Conservation (phyloP, 2,888 invertebrate species). For the Eucera pruinosa region DNA sequence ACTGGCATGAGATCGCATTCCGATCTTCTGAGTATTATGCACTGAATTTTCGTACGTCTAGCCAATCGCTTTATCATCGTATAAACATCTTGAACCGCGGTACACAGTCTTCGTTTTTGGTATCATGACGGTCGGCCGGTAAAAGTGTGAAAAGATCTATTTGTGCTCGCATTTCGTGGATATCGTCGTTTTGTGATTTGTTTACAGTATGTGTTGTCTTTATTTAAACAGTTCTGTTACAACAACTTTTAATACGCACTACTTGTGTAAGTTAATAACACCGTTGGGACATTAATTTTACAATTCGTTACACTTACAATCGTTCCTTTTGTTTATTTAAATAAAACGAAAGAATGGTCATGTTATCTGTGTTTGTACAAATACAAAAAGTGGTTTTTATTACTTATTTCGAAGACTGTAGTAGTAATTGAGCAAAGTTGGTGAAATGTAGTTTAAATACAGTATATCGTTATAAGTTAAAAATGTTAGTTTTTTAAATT, state of each 20-base stretch:
- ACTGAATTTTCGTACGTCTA: slow-evolving; percentile 47
- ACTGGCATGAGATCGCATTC: slow-evolving; percentile 70
- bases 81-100: slow-evolving; percentile 42
- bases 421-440: no score
- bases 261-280: not conserved
- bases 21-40: slow-evolving; percentile 68
- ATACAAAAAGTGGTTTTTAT: slow-evolving; percentile 5
- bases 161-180: slow-evolving; percentile 2
- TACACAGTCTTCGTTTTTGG: slow-evolving; percentile 5
- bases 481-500: slow-evolving; percentile 26
- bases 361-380: not conserved
- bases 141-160: slow-evolving; percentile 8
- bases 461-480: not conserved
- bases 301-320: not conserved
- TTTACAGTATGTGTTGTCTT: slow-evolving; percentile 47
- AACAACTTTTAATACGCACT: no score
- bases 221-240: no score
- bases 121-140: not conserved
- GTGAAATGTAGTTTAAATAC: no score
- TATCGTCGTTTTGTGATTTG: slow-evolving; percentile 33
- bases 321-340: not conserved
- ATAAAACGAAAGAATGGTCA: not conserved
- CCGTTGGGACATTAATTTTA: not conserved
- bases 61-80: slow-evolving; percentile 36
- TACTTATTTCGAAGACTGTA: slow-evolving; percentile 1